Evolutionary conservation across 1,140 invertebrate species (phyloP).

Genomic region (Triops longicaudatus): DNA sequence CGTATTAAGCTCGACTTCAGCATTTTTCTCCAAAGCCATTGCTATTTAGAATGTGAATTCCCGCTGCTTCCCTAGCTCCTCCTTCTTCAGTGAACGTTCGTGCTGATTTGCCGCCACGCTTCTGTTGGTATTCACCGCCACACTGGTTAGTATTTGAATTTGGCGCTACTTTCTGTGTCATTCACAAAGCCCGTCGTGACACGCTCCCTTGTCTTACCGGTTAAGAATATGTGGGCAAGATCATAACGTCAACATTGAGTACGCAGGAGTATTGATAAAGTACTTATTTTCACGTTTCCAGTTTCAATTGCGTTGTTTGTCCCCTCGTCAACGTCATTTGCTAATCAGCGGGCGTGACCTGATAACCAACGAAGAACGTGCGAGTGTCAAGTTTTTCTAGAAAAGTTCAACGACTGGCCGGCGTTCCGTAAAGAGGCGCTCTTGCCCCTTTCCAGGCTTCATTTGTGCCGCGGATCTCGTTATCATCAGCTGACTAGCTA

Average conservation of each 20-base stretch:
- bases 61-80: too few relatives aligned
- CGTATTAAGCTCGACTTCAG: neutral
- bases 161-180: neutral
- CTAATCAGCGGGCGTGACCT: too few relatives aligned
- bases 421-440: neutral
- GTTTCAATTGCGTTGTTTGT: too few relatives aligned
- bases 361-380: neutral
- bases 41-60: too few relatives aligned
- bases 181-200: neutral
- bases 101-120: too few relatives aligned
- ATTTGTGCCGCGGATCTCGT: neutral
- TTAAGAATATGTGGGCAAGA: neutral
- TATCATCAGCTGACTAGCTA: neutral
- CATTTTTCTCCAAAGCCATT: too few relatives aligned
- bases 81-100: too few relatives aligned
- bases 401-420: neutral
- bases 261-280: too few relatives aligned
- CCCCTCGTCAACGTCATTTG: too few relatives aligned
- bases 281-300: too few relatives aligned
- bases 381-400: neutral
- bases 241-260: too few relatives aligned
- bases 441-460: neutral
- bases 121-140: too few relatives aligned
- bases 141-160: neutral
- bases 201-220: neutral